These are phyloP conservation scores for Zonotrichia leucophrys DNA, from an alignment of 2,113 vertebrate species.

Conservation along the genomic window DNA sequence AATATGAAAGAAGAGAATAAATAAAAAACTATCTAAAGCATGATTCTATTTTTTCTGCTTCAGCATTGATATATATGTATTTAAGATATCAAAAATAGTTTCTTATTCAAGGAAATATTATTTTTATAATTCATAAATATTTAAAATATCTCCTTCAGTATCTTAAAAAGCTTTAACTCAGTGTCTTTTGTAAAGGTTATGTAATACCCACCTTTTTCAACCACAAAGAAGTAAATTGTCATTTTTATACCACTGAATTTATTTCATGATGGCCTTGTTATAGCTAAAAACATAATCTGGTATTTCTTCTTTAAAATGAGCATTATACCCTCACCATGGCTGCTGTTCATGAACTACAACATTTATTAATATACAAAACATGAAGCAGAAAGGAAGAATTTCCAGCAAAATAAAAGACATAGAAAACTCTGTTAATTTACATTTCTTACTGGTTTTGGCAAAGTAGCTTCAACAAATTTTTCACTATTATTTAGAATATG, in stretches of 20 bases:
- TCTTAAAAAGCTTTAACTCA: neutral
- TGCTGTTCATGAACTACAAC: neutral
- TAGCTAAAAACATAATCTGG: neutral
- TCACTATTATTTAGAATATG: neutral
- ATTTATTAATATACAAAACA: neutral
- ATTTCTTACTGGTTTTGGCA: neutral
- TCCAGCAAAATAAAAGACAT: neutral
- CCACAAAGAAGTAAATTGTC: neutral
- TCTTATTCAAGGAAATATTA: neutral
- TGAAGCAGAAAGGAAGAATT: neutral
- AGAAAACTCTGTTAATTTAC: neutral
- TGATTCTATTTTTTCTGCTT: accelerated
- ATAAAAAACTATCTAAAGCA: neutral
- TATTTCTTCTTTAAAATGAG: neutral
- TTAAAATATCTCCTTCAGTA: neutral
- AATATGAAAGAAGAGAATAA: neutral
- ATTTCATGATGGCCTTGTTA: neutral
- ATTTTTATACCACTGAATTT: neutral
- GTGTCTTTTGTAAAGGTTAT: neutral
- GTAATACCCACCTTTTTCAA: neutral
- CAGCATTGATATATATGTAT: neutral
- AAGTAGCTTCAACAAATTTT: neutral
- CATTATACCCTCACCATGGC: neutral
- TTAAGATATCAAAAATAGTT: neutral
- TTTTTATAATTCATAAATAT: neutral